phyloP scores from a whole-genome alignment of 2,888 invertebrate genomes.

The Helicoverpa assulta region DNA sequence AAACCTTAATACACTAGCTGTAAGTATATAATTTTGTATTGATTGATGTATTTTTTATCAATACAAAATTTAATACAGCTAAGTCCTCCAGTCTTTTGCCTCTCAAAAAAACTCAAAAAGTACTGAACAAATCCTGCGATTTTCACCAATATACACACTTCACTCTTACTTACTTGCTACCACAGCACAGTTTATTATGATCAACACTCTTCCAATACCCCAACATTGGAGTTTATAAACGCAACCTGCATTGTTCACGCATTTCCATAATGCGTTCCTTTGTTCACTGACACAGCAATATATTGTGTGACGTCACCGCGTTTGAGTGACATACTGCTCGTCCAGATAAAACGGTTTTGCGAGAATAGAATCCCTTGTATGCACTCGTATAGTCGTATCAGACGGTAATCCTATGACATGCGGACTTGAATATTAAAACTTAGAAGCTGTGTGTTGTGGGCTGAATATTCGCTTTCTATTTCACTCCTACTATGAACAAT shows the following conservation, averaged over 20 bases:
- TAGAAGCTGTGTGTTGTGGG: constrained; percentile 6
- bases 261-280: constrained; percentile 42
- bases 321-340: constrained; percentile 45
- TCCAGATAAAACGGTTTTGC: constrained; percentile 51
- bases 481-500: too few species aligned
- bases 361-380: constrained; percentile 40
- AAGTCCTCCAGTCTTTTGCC: too few species aligned
- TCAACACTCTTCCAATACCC: neutral
- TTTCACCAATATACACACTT: too few species aligned
- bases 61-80: too few species aligned
- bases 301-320: constrained; percentile 36
- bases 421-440: constrained; percentile 46
- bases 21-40: too few species aligned
- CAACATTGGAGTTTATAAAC: neutral
- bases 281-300: constrained; percentile 37
- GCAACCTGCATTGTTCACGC: neutral
- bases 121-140: too few species aligned
- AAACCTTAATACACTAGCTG: too few species aligned
- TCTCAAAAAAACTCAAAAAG: too few species aligned
- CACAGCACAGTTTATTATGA: too few species aligned
- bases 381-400: constrained; percentile 33
- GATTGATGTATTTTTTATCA: too few species aligned
- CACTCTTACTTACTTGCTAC: too few species aligned
- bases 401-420: constrained; percentile 37
- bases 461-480: constrained; percentile 22